Evolutionary conservation across 2,797 vertebrate genomes (phyloP), one percentile per base, ranked within the genome.

Genomic region (Rhinogobio ventralis): DNA sequence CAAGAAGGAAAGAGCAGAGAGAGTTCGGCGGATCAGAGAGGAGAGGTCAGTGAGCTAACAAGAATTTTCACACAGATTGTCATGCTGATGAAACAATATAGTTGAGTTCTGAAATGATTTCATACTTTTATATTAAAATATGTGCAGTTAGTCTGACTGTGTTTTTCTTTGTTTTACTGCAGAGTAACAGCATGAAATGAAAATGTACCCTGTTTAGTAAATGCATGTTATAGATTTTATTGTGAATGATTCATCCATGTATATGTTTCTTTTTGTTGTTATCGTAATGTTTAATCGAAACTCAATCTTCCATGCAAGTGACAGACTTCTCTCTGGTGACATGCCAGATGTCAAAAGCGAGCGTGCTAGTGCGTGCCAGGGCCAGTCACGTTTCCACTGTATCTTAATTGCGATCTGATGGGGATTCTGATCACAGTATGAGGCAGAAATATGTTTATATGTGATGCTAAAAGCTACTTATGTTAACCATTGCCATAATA

Each of bases 1-100:
- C 89, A 98, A 95, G 91, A 94, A 91, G 88, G 97, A 98, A 89
- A 93, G 97, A 89, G 95, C 96, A 3, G 97, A 97, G 86, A 91
- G 97, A 72, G 97, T 99, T 4, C 92, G 93, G 39, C 94, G 91
- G 87, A 94, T 98, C 82, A 93, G 96, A 78, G 96, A 97, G 89
- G 96, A 98, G 92, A 97, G 98, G 98, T 98, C 91, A 90, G 91
- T 51, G 51, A 62, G 28, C 7, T 86, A 46, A 42, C 15, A 13
- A 28, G 7, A 66, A 14, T 25, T 64, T 30, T 82, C 55, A 36
- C 55, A 74, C 9, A 10, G 25, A 73, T 62, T 82, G 20, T 74
- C 51, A 30, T 30, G n/a, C 33, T 25, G 62, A n/a, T 11, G 5
- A 28, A 17, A 42, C 1, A 13, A 42, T 71, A 15, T 53, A 55